Percentiles rank a stretch among this genome's conserved stretches.
Evolutionary conservation across 2,888 invertebrate genomes (phyloP).

Genomic region (Glaucopsyche alexis): DNA sequence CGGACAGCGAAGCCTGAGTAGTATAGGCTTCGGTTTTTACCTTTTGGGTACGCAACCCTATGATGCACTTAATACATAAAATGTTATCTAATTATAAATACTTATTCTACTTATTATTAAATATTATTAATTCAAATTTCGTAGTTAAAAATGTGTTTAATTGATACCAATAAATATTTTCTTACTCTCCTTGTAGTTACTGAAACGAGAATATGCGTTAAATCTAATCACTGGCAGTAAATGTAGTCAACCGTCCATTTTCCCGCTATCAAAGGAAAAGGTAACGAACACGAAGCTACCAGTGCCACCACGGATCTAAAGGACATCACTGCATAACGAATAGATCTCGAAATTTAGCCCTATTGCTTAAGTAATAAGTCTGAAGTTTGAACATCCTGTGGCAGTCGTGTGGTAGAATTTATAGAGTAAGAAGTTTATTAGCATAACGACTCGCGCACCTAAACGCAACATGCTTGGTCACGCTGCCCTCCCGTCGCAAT

Average conservation of each 20-base stretch:
- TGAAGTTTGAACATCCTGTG: slow-evolving; percentile 35
- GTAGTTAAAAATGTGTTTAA: background rate
- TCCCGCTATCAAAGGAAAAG: slow-evolving; percentile 71
- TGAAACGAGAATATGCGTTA: slow-evolving; percentile 64
- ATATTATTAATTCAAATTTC: no score
- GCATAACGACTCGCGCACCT: slow-evolving; percentile 77
- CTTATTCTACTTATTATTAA: no score
- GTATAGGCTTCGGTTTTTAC: no score
- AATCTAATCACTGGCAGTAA: slow-evolving; percentile 70
- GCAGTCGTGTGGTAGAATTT: slow-evolving; percentile 39
- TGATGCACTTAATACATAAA: no score
- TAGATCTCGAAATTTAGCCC: slow-evolving; percentile 31
- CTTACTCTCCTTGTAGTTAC: slow-evolving; percentile 63
- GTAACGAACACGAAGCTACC: slow-evolving; percentile 67
- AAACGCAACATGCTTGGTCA: slow-evolving; percentile 79
- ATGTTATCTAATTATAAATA: no score
- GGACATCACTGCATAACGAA: slow-evolving; percentile 39
- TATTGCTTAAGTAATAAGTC: slow-evolving; percentile 34
- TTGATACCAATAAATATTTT: slow-evolving; percentile 42
- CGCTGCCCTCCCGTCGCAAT: slow-evolving; percentile 75
- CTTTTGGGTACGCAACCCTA: no score
- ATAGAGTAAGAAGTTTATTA: slow-evolving; percentile 55
- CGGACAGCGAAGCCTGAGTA: no score
- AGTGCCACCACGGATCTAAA: slow-evolving; percentile 38
- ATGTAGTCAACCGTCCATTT: slow-evolving; percentile 79